Evolutionary conservation across 2,797 vertebrate species (phyloP), one percentile per base, ranked within the genome.

Genomic region (Glossophaga mutica): DNA sequence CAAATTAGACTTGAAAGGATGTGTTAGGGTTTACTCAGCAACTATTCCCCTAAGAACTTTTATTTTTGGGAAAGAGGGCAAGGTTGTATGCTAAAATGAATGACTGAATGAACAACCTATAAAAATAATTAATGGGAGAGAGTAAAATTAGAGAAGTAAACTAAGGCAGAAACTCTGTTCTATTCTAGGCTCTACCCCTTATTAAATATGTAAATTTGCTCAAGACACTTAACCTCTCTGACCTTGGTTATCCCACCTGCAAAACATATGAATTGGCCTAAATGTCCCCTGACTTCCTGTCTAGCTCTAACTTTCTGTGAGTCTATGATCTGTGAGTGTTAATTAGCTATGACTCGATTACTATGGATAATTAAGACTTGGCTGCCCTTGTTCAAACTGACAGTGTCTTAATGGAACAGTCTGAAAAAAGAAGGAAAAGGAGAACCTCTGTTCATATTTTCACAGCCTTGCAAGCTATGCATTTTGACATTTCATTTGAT

Each of bases 331-430:
- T 93, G 11, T 48, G 32, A 90, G 55, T 92, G 16, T 92, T 96
- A 88, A 90, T 96, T 93, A 90, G 21, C 95, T 50, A 8, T 96
- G 65, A 84, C 74, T 19, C 62, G 65, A 94, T 91, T 26, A 74
- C 74, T 50, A 8, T 39, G 55, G 81, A 65, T 87, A 96, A 95
- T 96, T 86, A 91, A 87, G 91, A 87, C 82, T 94, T 96, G 96
- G 92, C 85, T 34, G 1, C 57, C 26, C 42, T 74, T 62, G 9
- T 57, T 89, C 42, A 92, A 59, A 87, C 67, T 95, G 88, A 96
- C 59, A 57, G n/a, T 46, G 84, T 95, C 65, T 26, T 93, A 48
- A 91, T 94, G 77, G 90, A 91, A 93, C 95, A 68, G 7, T 22
- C 65, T 95, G 39, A 70, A 90, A 84, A 74, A n/a, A 50, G 44